Evolutionary conservation across 2,797 vertebrate genomes (phyloP).

Genomic region (Paratrypauchen microcephalus): DNA sequence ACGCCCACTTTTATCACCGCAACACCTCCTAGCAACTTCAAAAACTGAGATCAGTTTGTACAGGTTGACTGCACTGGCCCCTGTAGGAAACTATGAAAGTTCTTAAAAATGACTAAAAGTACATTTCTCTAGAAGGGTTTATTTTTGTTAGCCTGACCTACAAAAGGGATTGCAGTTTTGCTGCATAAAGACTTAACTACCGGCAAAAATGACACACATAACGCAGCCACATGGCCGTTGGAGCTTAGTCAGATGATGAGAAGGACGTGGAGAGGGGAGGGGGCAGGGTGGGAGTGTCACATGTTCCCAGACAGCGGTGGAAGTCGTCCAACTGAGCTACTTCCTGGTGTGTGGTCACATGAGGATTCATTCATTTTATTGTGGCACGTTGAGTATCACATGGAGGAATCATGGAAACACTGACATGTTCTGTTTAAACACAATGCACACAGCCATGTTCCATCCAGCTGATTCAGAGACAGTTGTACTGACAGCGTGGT

Average conservation of each 20-base stretch:
- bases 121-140: slow-evolving; percentile 23
- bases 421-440: slow-evolving; percentile 22
- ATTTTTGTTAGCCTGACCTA: slow-evolving; percentile 35
- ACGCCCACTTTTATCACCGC: slow-evolving; percentile 51
- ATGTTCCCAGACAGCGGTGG: slow-evolving; percentile 54
- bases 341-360: slow-evolving; percentile 70
- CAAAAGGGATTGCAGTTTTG: slow-evolving; percentile 23
- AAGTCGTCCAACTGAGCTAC: slow-evolving; percentile 48
- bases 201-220: slow-evolving; percentile 41
- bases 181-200: slow-evolving; percentile 13
- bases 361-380: slow-evolving; percentile 59
- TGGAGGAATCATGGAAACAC: slow-evolving; percentile 47
- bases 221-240: slow-evolving; percentile 34
- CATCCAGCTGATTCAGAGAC: slow-evolving; percentile 12
- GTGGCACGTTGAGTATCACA: slow-evolving; percentile 24
- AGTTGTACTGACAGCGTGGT: not conserved
- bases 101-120: slow-evolving; percentile 11
- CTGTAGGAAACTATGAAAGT: slow-evolving; percentile 1
- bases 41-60: slow-evolving; percentile 7
- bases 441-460: not conserved
- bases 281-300: slow-evolving; percentile 39
- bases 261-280: slow-evolving; percentile 28
- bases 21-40: slow-evolving; percentile 23
- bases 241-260: slow-evolving; percentile 61
- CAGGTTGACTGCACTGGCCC: not conserved